These are phyloP conservation scores for Neotoma lepida DNA, from an alignment of 2,113 vertebrate genomes.

Conservation along the genomic window DNA sequence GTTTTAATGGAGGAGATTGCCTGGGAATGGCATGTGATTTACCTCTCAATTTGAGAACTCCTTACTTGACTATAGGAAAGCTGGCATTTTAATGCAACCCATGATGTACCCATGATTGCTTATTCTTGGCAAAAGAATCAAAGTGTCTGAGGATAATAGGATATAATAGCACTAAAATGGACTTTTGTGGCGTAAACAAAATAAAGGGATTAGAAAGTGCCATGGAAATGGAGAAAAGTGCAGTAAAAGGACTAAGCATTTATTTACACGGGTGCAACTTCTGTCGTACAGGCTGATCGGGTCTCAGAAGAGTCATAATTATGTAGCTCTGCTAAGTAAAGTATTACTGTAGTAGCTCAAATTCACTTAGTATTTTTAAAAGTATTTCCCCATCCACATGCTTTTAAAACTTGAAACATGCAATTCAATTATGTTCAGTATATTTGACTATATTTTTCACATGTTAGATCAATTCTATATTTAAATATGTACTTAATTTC, in stretches of 20 bases:
- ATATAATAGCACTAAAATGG: slow-evolving; percentile 51
- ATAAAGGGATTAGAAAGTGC: slow-evolving; percentile 65
- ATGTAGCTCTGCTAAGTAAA: slow-evolving; percentile 1
- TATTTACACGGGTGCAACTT: slow-evolving; percentile 24
- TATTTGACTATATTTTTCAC: slow-evolving; percentile 48
- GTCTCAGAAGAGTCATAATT: background rate
- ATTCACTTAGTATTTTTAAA: slow-evolving; percentile 57
- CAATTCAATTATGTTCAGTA: slow-evolving; percentile 25
- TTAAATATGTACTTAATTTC: slow-evolving; percentile 45
- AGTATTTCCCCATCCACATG: slow-evolving; percentile 43
- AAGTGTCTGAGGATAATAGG: slow-evolving; percentile 56
- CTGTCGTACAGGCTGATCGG: background rate
- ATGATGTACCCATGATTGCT: slow-evolving; percentile 20
- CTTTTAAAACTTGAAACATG: slow-evolving; percentile 1
- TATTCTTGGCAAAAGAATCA: slow-evolving; percentile 67
- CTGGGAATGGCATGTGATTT: background rate
- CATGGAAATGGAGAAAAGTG: slow-evolving; percentile 31
- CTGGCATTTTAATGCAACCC: slow-evolving; percentile 53
- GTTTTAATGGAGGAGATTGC: slow-evolving; percentile 35
- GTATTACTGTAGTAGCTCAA: background rate
- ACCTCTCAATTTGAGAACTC: slow-evolving; percentile 23
- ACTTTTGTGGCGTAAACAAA: slow-evolving; percentile 55
- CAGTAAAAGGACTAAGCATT: slow-evolving; percentile 15
- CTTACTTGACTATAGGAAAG: slow-evolving; percentile 35
- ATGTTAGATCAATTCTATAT: slow-evolving; percentile 56